A percentile compares a stretch with the other conserved stretches of the same genome.
phyloP scores from a whole-genome alignment of 1,140 invertebrate species.

The Bombus soroeensis region DNA sequence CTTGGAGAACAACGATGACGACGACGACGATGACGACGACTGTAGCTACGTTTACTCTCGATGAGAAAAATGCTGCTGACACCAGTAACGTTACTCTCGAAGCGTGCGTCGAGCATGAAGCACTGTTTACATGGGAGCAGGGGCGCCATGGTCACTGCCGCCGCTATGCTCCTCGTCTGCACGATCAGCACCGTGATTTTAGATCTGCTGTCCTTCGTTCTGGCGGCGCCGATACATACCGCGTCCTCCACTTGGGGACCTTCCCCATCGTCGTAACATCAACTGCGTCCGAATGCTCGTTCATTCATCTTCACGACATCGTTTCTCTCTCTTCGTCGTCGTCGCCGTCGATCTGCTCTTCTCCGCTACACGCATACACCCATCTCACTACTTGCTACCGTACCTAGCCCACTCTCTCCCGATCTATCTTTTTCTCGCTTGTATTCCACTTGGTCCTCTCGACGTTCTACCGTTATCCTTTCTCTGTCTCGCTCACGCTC shows the following conservation, averaged over 20 bases:
- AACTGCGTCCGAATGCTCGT: constrained; percentile 17
- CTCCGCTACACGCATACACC: constrained; percentile 40
- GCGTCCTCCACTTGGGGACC: constrained; percentile 2
- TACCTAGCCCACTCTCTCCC: constrained; percentile 1
- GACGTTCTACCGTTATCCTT: too few species aligned
- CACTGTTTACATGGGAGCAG: constrained; percentile 63
- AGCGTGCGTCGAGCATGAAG: constrained; percentile 46
- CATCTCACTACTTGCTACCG: constrained; percentile 16
- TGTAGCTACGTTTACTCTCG: constrained; percentile 2
- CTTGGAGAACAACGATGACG: background rate
- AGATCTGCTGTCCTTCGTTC: constrained; percentile 27
- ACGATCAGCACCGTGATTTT: constrained; percentile 6
- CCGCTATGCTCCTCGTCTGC: constrained; percentile 5
- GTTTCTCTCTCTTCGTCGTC: constrained; percentile 1
- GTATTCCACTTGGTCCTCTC: background rate
- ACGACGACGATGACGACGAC: background rate
- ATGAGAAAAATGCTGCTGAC: background rate
- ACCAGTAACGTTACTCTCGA: constrained; percentile 30
- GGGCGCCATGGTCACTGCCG: constrained; percentile 65
- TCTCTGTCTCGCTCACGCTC: background rate
- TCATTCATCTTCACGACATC: constrained; percentile 44
- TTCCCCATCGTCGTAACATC: constrained; percentile 15
- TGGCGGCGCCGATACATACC: constrained; percentile 28
- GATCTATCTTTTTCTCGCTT: background rate
- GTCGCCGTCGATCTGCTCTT: constrained; percentile 16